phyloP scores from a whole-genome alignment of 2,888 invertebrate species.

The Sipha maydis region DNA sequence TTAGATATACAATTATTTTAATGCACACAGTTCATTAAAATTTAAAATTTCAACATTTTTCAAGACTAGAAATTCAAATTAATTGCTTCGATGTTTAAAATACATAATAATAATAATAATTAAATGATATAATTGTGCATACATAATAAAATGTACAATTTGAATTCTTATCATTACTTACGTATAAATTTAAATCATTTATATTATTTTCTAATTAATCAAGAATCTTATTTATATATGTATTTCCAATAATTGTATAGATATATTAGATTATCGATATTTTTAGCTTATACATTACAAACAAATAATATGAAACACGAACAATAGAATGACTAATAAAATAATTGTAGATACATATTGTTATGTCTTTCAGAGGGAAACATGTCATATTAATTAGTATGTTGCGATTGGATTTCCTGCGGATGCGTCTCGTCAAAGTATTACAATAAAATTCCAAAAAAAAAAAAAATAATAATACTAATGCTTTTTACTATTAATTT shows the following conservation, averaged over 20 bases:
- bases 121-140: no score
- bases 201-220: no score
- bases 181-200: no score
- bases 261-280: not conserved
- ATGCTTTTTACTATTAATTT: constrained; percentile 28
- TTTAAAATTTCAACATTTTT: no score
- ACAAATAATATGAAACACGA: constrained; percentile 4
- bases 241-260: not conserved
- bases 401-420: constrained; percentile 57
- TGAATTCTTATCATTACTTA: no score
- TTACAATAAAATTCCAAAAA: constrained; percentile 43
- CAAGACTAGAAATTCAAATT: no score
- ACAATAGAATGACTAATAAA: constrained; percentile 26
- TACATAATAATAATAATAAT: no score
- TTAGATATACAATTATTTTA: no score
- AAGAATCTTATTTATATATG: not conserved
- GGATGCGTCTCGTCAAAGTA: constrained; percentile 45
- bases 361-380: not conserved
- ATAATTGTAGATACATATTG: constrained; percentile 5
- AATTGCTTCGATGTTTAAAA: no score
- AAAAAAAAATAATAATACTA: no score
- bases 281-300: not conserved
- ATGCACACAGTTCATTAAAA: no score
- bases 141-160: no score
- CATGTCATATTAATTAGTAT: constrained; percentile 49